phyloP scores from a whole-genome alignment of 2,113 vertebrate genomes.

The Chelonoidis abingdonii region DNA sequence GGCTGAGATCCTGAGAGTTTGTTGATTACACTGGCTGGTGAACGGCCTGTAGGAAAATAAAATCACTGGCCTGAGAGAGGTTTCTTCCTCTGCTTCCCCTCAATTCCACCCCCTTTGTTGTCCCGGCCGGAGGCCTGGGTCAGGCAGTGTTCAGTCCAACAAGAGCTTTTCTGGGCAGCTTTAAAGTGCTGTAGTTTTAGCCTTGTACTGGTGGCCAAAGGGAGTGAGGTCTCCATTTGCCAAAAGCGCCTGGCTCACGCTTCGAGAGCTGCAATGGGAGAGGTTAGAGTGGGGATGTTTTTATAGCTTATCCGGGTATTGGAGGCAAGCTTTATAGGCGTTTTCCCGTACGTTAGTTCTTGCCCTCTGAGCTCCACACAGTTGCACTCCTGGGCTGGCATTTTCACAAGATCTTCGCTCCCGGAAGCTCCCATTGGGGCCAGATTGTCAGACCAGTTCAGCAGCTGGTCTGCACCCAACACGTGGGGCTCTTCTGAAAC shows the following conservation, averaged over 20 bases:
- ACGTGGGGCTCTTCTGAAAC: not conserved
- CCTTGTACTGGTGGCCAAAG: not conserved
- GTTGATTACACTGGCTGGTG: no score
- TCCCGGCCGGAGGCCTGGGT: not conserved
- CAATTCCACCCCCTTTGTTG: not conserved
- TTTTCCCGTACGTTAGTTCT: not conserved
- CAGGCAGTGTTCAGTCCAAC: not conserved
- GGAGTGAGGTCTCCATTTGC: not conserved
- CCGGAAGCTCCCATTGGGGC: not conserved
- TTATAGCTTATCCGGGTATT: not conserved
- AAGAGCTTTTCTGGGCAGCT: not conserved
- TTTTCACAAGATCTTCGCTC: not conserved
- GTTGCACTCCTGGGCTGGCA: not conserved
- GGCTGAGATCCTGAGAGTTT: no score
- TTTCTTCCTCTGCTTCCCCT: no score
- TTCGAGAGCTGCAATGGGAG: not conserved
- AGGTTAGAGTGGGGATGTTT: not conserved
- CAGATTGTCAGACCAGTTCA: not conserved
- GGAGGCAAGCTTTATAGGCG: not conserved
- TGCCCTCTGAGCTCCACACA: not conserved
- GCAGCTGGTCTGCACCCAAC: not conserved
- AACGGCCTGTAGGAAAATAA: no score
- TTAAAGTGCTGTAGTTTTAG: not conserved
- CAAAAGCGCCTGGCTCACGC: not conserved
- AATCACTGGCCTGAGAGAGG: no score